Base-by-base conservation (phyloP, 1,140 invertebrate genomes). In the Parapsyche elsis region DNA sequence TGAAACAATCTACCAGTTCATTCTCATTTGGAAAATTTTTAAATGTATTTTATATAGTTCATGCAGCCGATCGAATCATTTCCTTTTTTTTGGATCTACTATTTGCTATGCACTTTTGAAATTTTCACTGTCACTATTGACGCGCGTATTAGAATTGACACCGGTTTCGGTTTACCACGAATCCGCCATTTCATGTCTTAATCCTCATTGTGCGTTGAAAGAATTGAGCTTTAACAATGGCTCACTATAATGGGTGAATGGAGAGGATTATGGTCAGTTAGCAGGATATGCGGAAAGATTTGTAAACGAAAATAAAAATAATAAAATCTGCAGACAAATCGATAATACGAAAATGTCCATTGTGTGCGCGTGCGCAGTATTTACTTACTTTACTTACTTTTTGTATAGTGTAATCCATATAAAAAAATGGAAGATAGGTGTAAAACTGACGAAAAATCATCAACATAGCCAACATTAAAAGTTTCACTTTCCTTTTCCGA, bases 201-300 rank as follows among this genome's bases (percentile, higher is more conserved):
- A 61, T 61, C 57, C 57, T 21, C 24, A 67, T 67, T 67, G 64
- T 67, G 23, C 12, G 0, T 21, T 12, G 19, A 67, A 24, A 67
- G 24, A 24, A 14, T 12, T 24, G 24, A 26, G 21, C 1, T 53
- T 53, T 16, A 16, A 53, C 16, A 53, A 53, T 14, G 49, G 49
- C 16, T 53, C 49, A 16, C 49, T 16, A 53, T 53, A 53, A 53
- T 53, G 24, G 12, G 24, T 67, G 64, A 67, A 67, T 26, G 64
- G 64, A 4, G 23, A 26, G 21, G 64, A 67, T 67, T 67, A 67
- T 23, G 64, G 23, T 26, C 64, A 67, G 64, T 67, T 67, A 67
- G 64, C 64, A 67, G 64, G 64, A 67, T 67, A 67, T 67, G 19
- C 49, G 49, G 16, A 53, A 16, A 53, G 49, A 53, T 14, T 38